These are phyloP conservation scores for Galerucella pusilla DNA, from an alignment of 2,888 invertebrate species.

Conservation along the genomic window DNA sequence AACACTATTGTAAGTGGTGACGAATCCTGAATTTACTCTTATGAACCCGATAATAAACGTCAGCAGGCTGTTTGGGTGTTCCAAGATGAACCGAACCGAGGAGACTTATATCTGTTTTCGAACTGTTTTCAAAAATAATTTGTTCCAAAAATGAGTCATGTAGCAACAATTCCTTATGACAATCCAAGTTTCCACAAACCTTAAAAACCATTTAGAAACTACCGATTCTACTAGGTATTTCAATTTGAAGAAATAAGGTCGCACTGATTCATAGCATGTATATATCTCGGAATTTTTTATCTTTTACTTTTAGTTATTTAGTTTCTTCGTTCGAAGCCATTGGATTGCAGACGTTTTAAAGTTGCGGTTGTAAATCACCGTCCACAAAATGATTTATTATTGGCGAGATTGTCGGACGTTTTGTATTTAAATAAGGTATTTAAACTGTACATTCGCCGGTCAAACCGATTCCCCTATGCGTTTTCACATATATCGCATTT, in stretches of 20 bases:
- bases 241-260: slow-evolving; percentile 22
- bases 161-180: too few relatives aligned
- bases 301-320: slow-evolving; percentile 1
- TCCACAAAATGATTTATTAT: slow-evolving; percentile 31
- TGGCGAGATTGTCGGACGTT: slow-evolving; percentile 23
- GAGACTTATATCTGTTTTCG: too few relatives aligned
- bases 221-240: too few relatives aligned
- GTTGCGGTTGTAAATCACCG: slow-evolving; percentile 31
- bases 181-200: too few relatives aligned
- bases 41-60: too few relatives aligned
- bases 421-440: slow-evolving; percentile 42
- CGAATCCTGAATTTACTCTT: too few relatives aligned
- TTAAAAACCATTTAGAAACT: too few relatives aligned
- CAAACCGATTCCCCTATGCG: background rate
- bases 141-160: too few relatives aligned
- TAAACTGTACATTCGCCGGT: slow-evolving; percentile 27
- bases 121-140: too few relatives aligned
- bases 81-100: too few relatives aligned
- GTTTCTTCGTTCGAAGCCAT: slow-evolving; percentile 16
- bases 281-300: slow-evolving; percentile 14
- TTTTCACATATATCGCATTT: slow-evolving; percentile 15
- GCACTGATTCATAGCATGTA: slow-evolving; percentile 35
- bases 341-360: slow-evolving; percentile 26
- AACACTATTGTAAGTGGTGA: too few relatives aligned
- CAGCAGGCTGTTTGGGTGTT: too few relatives aligned